Conservation (phyloP, 2,113 vertebrate species). For the Genyomyrus donnyi region DNA sequence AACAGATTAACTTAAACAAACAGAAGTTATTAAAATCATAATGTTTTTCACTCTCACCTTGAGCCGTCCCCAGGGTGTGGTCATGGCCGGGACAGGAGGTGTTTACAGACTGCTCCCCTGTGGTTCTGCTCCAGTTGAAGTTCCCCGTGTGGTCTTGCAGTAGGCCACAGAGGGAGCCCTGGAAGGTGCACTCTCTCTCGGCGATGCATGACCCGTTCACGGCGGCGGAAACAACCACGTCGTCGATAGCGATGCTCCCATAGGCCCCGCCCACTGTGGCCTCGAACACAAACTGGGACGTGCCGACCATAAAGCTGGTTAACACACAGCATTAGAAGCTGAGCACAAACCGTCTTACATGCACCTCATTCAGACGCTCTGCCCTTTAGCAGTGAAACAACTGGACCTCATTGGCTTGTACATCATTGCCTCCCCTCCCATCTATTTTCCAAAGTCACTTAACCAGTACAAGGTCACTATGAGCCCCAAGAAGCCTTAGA, state of each 20-base stretch:
- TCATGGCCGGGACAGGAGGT: conserved; percentile 49
- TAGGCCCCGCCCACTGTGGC: conserved; percentile 44
- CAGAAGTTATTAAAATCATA: neutral
- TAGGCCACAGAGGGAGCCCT: conserved; percentile 61
- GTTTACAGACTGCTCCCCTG: conserved; percentile 38
- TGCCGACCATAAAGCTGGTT: neutral
- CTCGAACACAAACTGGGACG: conserved; percentile 59
- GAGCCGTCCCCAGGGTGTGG: conserved; percentile 60
- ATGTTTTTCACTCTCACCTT: conserved; percentile 40
- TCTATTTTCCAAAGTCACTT: neutral
- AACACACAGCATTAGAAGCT: neutral
- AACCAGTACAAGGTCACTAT: neutral
- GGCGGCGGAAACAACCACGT: conserved; percentile 43
- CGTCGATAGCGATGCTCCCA: conserved; percentile 56
- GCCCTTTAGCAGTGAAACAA: neutral
- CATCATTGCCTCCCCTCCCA: neutral
- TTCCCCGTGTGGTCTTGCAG: conserved; percentile 28
- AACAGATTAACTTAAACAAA: neutral
- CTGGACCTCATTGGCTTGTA: neutral
- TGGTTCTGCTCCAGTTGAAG: conserved; percentile 52
- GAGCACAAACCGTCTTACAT: neutral
- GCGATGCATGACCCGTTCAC: conserved; percentile 48
- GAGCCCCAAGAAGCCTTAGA: neutral
- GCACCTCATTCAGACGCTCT: neutral
- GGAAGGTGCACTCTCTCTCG: conserved; percentile 65